These are phyloP conservation scores for Onychostoma macrolepis DNA, from an alignment of 2,113 vertebrate genomes.

Conservation along the genomic window DNA sequence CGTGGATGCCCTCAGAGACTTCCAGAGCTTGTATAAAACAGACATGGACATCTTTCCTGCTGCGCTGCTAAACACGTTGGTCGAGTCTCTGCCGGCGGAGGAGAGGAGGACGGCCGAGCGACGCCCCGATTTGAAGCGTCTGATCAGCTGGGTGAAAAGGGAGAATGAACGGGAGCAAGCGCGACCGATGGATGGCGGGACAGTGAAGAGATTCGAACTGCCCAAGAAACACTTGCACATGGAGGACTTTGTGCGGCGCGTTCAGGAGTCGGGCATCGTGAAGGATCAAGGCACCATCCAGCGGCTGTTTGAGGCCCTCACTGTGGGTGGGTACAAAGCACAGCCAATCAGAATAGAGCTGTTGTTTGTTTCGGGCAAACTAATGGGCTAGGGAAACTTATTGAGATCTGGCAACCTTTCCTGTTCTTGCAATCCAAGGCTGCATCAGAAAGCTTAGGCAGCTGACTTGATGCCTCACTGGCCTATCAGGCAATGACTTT, in stretches of 20 bases:
- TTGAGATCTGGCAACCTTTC: not conserved
- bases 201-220: conserved; percentile 89
- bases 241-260: conserved; percentile 87
- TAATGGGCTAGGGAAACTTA: not conserved
- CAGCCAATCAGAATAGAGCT: not conserved
- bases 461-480: not conserved
- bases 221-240: conserved; percentile 89
- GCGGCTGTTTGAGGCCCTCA: conserved; percentile 89
- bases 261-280: conserved; percentile 95
- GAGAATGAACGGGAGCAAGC: conserved; percentile 80
- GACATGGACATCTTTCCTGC: conserved; percentile 90
- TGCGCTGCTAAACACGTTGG: conserved; percentile 83
- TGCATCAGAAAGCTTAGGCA: not conserved
- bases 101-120: conserved; percentile 80
- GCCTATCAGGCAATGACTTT: not conserved
- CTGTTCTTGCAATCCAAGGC: not conserved
- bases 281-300: conserved; percentile 85
- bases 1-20: conserved; percentile 88
- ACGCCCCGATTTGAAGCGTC: conserved; percentile 82
- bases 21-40: conserved; percentile 93
- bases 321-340: conserved; percentile 81
- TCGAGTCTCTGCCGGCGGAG: conserved; percentile 73
- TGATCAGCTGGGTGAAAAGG: conserved; percentile 82
- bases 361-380: not conserved
- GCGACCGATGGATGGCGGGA: conserved; percentile 63